phyloP scores from a whole-genome alignment of 2,113 vertebrate genomes.

The Phaethornis superciliosus region DNA sequence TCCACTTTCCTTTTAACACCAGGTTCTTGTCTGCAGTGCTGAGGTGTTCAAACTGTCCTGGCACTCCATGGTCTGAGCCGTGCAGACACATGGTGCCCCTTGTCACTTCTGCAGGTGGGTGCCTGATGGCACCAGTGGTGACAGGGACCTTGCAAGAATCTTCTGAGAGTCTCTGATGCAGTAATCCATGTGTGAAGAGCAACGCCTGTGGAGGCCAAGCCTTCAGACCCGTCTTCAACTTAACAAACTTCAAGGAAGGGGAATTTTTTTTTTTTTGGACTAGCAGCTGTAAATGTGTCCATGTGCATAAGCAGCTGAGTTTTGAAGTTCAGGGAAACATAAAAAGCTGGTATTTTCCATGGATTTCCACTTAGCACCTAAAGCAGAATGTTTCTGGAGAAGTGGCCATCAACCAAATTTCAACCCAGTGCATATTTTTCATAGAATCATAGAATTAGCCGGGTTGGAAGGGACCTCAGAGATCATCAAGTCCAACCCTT shows the following conservation, averaged over 20 bases:
- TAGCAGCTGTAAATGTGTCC: background rate
- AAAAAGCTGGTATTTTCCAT: background rate
- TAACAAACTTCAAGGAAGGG: background rate
- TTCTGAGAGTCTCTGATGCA: background rate
- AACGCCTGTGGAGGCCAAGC: background rate
- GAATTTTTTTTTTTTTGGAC: background rate
- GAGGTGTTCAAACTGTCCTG: background rate
- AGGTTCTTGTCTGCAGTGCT: fast-evolving
- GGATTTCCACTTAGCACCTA: background rate
- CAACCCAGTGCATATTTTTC: background rate
- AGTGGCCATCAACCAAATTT: background rate
- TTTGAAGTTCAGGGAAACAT: background rate
- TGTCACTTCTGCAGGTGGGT: background rate
- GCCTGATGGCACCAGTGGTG: fast-evolving
- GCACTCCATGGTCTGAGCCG: fast-evolving
- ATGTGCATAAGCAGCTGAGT: background rate
- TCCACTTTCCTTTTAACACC: background rate
- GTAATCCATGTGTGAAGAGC: background rate
- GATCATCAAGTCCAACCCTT: too few species aligned
- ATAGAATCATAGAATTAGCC: too few species aligned
- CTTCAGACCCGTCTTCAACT: background rate
- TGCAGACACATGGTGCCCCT: fast-evolving
- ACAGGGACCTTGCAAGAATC: background rate
- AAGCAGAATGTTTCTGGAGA: background rate
- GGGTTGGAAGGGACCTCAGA: too few species aligned